Evolutionary conservation across 1,140 invertebrate species (phyloP), one percentile per base, ranked within the genome.

Genomic region (Drosophila nikananu): DNA sequence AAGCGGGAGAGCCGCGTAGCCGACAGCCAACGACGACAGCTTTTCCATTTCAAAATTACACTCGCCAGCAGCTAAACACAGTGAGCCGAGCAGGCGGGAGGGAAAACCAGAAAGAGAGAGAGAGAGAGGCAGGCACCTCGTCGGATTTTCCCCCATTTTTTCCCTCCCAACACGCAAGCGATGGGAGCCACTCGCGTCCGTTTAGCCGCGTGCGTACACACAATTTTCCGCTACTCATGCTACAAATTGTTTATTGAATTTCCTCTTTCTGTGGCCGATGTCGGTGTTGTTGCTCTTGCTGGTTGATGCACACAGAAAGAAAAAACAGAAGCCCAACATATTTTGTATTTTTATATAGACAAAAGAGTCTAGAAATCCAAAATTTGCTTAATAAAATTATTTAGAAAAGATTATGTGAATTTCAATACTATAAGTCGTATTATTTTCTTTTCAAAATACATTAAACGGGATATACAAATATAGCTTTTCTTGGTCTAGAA

Each of bases 181-280:
- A 55, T 55, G 52, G 62, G 32, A 66, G 63, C 59, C 67, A 72
- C 78, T 80, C 81, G 61, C 70, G 77, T 71, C 67, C 84, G 84
- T 87, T 87, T 87, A 87, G 84, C 84, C 81, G 84, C 84, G 84
- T 87, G 84, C 84, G 84, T 87, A 87, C 84, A 87, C 84, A 87
- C 84, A 90, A 90, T 90, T 90, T 90, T 90, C 86, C 86, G 86
- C 86, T 90, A 86, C 86, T 90, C 86, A 90, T 90, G 86, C 87
- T 90, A 82, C 86, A 90, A 90, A 90, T 90, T 90, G 86, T 90
- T 90, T 90, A 89, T 89, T 89, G 86, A 87, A 87, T 87, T 87
- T 87, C 84, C 84, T 87, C 84, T 86, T 87, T 66, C 61, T 84
- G 81, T 54, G 65, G 63, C 64, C 71, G 41, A 61, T 63, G 76